These are phyloP conservation scores for Tangara arthus DNA, from an alignment of 2,797 vertebrate species.

Conservation along the genomic window DNA sequence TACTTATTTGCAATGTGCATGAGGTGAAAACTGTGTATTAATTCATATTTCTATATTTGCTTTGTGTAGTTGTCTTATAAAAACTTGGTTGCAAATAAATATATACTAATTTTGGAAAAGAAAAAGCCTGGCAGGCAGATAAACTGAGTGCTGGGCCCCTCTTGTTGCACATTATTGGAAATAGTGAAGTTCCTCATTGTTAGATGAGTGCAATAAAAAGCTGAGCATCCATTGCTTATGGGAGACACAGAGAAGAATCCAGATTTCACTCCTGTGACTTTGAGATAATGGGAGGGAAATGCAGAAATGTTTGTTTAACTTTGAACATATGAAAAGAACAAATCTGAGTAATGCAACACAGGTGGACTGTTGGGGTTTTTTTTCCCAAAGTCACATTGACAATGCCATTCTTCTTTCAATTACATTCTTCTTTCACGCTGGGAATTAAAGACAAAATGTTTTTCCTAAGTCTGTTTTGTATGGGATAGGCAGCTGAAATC, in stretches of 20 bases:
- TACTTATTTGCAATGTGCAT: neutral
- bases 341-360: neutral
- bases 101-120: neutral
- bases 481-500: neutral
- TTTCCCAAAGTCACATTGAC: neutral
- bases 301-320: constrained; percentile 11
- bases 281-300: constrained; percentile 7
- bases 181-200: neutral
- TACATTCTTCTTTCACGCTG: neutral
- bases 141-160: neutral
- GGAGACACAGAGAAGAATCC: neutral
- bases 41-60: neutral
- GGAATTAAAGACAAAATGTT: neutral
- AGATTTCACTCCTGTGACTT: constrained; percentile 17
- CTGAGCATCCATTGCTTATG: neutral
- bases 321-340: neutral
- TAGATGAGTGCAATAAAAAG: neutral
- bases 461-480: neutral
- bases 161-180: neutral
- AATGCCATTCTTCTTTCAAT: neutral
- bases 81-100: neutral
- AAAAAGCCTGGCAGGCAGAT: neutral
- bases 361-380: neutral
- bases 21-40: neutral
- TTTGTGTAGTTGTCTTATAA: neutral